These are phyloP conservation scores for Lucifuga dentata DNA, from an alignment of 2,113 vertebrate genomes.

Conservation along the genomic window DNA sequence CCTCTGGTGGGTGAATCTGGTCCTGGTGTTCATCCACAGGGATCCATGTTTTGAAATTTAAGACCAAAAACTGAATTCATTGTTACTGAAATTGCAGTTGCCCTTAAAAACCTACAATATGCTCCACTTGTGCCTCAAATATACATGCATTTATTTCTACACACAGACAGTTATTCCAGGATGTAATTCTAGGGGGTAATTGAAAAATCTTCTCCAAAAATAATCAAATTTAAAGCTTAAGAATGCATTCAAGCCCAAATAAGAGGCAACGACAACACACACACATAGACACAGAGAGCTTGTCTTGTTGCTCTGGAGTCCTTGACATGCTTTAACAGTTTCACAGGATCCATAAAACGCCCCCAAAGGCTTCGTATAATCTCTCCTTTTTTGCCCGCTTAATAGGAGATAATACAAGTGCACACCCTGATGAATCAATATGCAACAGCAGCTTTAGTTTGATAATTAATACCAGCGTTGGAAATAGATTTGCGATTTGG, in stretches of 20 bases:
- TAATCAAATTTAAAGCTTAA: slow-evolving; percentile 85
- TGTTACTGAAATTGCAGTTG: too few species aligned
- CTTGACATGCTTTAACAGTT: slow-evolving; percentile 81
- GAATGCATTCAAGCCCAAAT: slow-evolving; percentile 66
- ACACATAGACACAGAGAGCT: slow-evolving; percentile 37
- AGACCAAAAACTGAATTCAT: too few species aligned
- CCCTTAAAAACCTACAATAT: too few species aligned
- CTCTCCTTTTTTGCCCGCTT: slow-evolving; percentile 73
- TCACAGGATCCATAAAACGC: slow-evolving; percentile 78
- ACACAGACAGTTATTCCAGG: slow-evolving; percentile 39
- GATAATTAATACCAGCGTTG: slow-evolving; percentile 83
- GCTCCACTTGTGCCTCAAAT: slow-evolving; percentile 17
- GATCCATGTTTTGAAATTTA: too few species aligned
- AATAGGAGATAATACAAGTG: slow-evolving; percentile 84
- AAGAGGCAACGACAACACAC: slow-evolving; percentile 22
- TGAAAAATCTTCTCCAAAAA: slow-evolving; percentile 79
- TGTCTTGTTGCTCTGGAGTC: slow-evolving; percentile 74
- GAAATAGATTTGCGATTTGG: slow-evolving; percentile 85
- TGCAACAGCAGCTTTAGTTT: slow-evolving; percentile 82
- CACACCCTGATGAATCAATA: slow-evolving; percentile 81
- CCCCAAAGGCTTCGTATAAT: slow-evolving; percentile 81
- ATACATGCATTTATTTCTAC: not conserved
- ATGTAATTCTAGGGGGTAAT: slow-evolving; percentile 69
- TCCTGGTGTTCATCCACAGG: too few species aligned
- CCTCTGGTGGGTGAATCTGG: too few species aligned